Evolutionary conservation across 2,797 vertebrate genomes (phyloP).

Genomic region (Sternotherus odoratus): DNA sequence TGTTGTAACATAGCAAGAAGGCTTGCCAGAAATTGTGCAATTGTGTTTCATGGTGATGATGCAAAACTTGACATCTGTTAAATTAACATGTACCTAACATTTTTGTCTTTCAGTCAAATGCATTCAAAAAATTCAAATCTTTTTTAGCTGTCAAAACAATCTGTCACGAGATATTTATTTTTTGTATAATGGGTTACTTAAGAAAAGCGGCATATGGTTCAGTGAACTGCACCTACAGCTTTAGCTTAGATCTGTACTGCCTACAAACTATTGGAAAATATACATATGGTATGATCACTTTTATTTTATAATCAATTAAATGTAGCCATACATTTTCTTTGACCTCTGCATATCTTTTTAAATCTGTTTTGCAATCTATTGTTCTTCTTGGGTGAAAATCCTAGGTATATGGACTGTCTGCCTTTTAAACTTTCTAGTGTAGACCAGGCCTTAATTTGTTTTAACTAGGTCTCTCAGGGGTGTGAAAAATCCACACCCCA

Average conservation of each 20-base stretch:
- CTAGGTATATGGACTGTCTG: not conserved
- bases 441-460: too few species aligned
- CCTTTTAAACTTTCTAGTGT: not conserved
- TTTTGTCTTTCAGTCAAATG: constrained; percentile 84
- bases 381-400: not conserved
- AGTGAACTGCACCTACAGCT: constrained; percentile 60
- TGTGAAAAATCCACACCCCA: not conserved
- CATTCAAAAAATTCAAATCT: constrained; percentile 77
- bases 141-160: constrained; percentile 83
- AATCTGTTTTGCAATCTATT: not conserved
- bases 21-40: constrained; percentile 80
- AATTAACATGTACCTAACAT: constrained; percentile 84
- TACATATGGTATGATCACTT: not conserved
- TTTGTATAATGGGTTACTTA: constrained; percentile 80
- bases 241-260: not conserved
- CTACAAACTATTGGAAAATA: constrained; percentile 41
- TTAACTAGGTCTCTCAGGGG: not conserved
- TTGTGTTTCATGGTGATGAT: constrained; percentile 81
- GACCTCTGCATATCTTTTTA: not conserved
- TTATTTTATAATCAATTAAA: not conserved
- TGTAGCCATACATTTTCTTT: not conserved
- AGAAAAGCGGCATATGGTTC: constrained; percentile 77
- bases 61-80: constrained; percentile 85
- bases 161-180: constrained; percentile 81
- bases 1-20: constrained; percentile 75